Base-by-base conservation (phyloP, 1,140 invertebrate genomes). In the Nomia melanderi region DNA sequence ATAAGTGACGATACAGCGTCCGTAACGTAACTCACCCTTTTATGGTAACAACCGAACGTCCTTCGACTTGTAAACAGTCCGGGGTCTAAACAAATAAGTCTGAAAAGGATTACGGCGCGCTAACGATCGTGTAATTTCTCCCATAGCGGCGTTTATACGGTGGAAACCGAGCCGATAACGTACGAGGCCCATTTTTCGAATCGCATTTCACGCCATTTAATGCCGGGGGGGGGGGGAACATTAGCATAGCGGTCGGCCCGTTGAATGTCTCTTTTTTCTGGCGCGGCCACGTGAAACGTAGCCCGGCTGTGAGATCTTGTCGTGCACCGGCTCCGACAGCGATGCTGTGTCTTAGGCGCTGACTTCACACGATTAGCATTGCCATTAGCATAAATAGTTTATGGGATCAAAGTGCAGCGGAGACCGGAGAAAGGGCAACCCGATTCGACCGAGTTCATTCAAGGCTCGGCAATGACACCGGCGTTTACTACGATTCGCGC, bases 331-430 rank as follows among this genome's bases (percentile, higher is more conserved):
- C 39, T 47, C 54, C 59, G 50, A 25, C 60, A 59, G 65, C 47
- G 71, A 84, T 56, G 47, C 25, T 77, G 77, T 78, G 71, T 78
- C 65, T 57, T 66, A 25, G 59, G 47, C 41, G 65, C 54, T 67
- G 79, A 79, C 76, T 79, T 78, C 71, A 76, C 53, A 41, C 75
- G 79, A 82, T 85, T 82, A 85, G 69, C 75, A 73, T 75, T 75
- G 59, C 62, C 74, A 84, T 84, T 84, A 79, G 82, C 83, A 75
- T 80, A 85, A 80, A 79, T 80, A 65, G 76, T 85, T 85, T 79
- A 82, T 74, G 79, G 54, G 71, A 74, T 67, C 72, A 72, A 29
- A 71, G 27, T 50, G 56, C 63, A 56, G 7, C n/a, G 25, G 50
- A 59, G n/a, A 36, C 27, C 41, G 56, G 70, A 77, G 83, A 85